Percentiles rank a stretch among this genome's conserved stretches.
phyloP scores from a whole-genome alignment of 2,113 vertebrate genomes.

The Carassius carassius region DNA sequence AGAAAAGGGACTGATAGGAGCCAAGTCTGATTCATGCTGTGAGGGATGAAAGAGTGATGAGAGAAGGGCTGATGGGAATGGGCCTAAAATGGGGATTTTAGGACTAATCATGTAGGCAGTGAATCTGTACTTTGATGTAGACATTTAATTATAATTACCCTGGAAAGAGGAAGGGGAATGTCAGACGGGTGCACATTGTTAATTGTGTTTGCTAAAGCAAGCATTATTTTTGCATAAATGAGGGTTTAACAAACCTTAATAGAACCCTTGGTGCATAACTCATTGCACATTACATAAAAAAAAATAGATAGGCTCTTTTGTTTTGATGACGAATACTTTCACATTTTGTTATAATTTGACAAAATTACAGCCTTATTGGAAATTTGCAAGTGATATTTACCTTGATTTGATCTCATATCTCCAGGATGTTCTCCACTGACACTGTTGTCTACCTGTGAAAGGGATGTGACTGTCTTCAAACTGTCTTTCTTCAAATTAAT shows the following conservation, averaged over 20 bases:
- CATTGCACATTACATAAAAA: neutral
- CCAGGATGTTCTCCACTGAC: neutral
- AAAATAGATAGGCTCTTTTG: neutral
- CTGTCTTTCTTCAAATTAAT: no score
- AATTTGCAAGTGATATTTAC: neutral
- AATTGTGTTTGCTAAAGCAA: neutral
- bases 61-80: neutral
- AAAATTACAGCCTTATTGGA: neutral
- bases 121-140: slow-evolving; percentile 36
- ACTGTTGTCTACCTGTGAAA: neutral
- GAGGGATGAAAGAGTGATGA: slow-evolving; percentile 28
- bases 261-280: neutral
- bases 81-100: slow-evolving; percentile 14
- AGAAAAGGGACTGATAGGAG: slow-evolving; percentile 31
- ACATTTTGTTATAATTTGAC: neutral
- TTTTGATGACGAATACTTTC: neutral
- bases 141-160: neutral
- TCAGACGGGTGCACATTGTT: slow-evolving; percentile 15
- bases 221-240: neutral
- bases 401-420: neutral
- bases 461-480: no score
- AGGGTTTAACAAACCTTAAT: neutral
- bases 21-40: slow-evolving; percentile 20
- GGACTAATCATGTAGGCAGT: slow-evolving; percentile 41
- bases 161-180: slow-evolving; percentile 27